Percentiles rank a stretch among this genome's conserved stretches.
phyloP scores from a whole-genome alignment of 2,113 vertebrate genomes.

The Lipotes vexillifer region DNA sequence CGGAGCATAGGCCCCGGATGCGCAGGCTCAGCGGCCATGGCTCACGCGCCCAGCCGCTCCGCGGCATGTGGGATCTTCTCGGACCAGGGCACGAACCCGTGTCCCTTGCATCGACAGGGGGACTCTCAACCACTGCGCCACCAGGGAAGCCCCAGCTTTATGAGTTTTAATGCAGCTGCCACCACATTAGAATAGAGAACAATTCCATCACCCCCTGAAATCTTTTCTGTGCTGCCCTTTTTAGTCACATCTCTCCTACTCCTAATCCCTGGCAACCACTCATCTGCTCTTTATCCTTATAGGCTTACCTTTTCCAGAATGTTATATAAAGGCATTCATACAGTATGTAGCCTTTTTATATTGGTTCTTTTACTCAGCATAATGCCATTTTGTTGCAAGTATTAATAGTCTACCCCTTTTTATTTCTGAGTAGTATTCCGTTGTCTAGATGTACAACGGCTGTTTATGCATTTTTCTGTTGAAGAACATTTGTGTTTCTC shows the following conservation, averaged over 20 bases:
- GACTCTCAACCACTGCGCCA: too few species aligned
- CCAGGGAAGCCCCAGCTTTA: not conserved
- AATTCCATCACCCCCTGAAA: not conserved
- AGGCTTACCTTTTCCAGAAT: not conserved
- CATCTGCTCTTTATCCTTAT: not conserved
- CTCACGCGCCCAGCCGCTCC: too few species aligned
- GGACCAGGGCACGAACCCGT: accelerated
- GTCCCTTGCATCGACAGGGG: too few species aligned
- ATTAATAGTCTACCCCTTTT: not conserved
- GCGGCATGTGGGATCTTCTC: too few species aligned
- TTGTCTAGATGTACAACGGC: not conserved
- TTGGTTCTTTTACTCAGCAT: not conserved
- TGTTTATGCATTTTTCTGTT: not conserved
- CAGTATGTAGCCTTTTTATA: not conserved
- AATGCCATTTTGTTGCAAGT: not conserved
- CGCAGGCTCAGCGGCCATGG: too few species aligned
- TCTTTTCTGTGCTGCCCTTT: not conserved
- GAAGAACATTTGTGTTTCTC: not conserved
- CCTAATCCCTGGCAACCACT: not conserved
- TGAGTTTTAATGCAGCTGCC: not conserved
- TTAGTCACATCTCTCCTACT: not conserved
- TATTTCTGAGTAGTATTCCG: not conserved
- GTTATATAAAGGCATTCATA: not conserved
- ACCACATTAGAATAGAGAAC: not conserved
- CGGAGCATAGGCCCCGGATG: too few species aligned